These are phyloP conservation scores for Anser cygnoides DNA, from an alignment of 2,113 vertebrate genomes.

Conservation along the genomic window DNA sequence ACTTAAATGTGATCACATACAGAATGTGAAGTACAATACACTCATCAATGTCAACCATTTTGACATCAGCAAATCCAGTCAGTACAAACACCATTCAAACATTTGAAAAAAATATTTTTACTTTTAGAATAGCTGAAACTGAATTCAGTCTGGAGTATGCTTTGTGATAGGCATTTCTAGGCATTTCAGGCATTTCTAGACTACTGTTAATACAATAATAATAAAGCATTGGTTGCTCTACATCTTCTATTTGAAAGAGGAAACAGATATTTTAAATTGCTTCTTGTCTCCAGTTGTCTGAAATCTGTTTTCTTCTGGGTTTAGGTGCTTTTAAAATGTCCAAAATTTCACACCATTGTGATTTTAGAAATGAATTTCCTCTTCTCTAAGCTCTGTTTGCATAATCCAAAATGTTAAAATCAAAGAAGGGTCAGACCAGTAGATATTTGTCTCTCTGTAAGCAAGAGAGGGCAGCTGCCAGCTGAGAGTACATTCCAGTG, in stretches of 20 bases:
- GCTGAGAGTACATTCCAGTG: too few species aligned
- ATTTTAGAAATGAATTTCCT: neutral
- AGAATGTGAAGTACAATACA: neutral
- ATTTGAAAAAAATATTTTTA: neutral
- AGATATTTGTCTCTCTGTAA: too few species aligned
- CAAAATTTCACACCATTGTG: neutral
- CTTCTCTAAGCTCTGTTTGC: neutral
- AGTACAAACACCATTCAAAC: neutral
- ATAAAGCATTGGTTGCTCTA: neutral
- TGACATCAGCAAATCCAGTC: neutral
- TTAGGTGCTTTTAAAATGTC: neutral
- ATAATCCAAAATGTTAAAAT: neutral
- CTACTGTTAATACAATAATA: neutral
- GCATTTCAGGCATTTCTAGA: neutral
- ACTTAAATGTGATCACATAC: neutral
- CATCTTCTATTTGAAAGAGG: neutral
- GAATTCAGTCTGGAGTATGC: neutral
- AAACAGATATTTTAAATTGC: neutral
- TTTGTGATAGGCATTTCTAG: neutral
- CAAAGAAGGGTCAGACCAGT: too few species aligned
- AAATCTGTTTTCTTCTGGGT: neutral
- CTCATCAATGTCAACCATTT: neutral
- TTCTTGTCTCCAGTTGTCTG: neutral
- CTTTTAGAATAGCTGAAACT: neutral
- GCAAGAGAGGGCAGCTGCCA: too few species aligned